Evolutionary conservation across 2,797 vertebrate species (phyloP).

Genomic region (Notoglanidium macrostoma): DNA sequence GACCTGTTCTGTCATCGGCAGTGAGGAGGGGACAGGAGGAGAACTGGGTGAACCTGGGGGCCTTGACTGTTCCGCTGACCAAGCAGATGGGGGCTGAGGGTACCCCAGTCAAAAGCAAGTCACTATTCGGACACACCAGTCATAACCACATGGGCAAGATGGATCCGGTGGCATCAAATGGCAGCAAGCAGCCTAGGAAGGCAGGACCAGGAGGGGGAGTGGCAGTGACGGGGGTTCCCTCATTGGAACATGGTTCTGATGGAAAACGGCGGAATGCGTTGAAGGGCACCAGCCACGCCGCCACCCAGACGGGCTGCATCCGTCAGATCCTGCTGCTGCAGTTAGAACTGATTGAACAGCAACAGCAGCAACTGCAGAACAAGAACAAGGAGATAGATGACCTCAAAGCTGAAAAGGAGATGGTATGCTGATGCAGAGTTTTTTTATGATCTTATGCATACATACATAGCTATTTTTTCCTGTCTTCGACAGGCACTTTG

Average conservation of each 20-base stretch:
- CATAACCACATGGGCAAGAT: slow-evolving; percentile 57
- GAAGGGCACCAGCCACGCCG: slow-evolving; percentile 70
- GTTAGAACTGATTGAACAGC: slow-evolving; percentile 85
- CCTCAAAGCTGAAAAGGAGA: slow-evolving; percentile 81
- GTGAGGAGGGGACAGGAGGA: slow-evolving; percentile 54
- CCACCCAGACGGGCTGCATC: slow-evolving; percentile 80
- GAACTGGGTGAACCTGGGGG: slow-evolving; percentile 58
- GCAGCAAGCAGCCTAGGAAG: slow-evolving; percentile 57
- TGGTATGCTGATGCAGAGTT: slow-evolving; percentile 66
- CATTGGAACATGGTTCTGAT: slow-evolving; percentile 68
- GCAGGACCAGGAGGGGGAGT: slow-evolving; percentile 47
- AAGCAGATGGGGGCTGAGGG: slow-evolving; percentile 65
- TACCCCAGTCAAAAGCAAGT: slow-evolving; percentile 58
- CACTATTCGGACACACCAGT: slow-evolving; percentile 60
- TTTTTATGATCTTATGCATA: neutral
- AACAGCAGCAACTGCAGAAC: slow-evolving; percentile 83
- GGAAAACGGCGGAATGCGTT: slow-evolving; percentile 72
- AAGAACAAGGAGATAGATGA: slow-evolving; percentile 85
- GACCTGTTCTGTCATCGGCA: slow-evolving; percentile 40
- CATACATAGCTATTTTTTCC: neutral
- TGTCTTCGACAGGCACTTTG: neutral
- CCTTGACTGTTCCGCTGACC: slow-evolving; percentile 45
- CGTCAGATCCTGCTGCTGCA: slow-evolving; percentile 84
- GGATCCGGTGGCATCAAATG: slow-evolving; percentile 57
- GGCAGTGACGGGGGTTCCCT: slow-evolving; percentile 61